Conservation (phyloP, 2,888 invertebrate species). For the Torymus aiolomorphi region DNA sequence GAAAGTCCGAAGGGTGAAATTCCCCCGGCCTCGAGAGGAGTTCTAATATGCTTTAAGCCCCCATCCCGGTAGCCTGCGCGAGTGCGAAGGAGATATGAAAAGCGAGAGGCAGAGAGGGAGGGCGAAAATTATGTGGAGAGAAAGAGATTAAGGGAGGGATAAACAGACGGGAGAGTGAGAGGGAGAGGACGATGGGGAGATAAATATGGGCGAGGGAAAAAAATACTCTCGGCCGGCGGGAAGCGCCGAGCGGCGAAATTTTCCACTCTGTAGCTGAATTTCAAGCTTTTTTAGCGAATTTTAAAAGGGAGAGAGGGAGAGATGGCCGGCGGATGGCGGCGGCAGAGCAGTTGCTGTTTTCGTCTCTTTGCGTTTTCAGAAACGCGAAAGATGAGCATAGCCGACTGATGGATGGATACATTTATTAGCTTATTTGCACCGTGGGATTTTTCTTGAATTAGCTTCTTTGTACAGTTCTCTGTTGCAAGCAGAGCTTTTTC, state of each 20-base stretch:
- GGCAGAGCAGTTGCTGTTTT: too few species aligned
- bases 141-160: constrained; percentile 23
- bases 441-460: too few species aligned
- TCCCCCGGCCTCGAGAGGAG: constrained; percentile 19
- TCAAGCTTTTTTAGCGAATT: background rate
- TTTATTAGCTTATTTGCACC: too few species aligned
- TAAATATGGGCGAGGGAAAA: constrained; percentile 17
- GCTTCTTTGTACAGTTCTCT: too few species aligned
- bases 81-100: constrained; percentile 10
- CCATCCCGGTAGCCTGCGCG: background rate
- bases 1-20: constrained; percentile 32
- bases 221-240: background rate
- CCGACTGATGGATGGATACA: too few species aligned
- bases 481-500: too few species aligned
- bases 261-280: constrained; percentile 12
- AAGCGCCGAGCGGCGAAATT: background rate
- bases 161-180: constrained; percentile 1
- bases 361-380: too few species aligned
- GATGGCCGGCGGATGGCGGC: too few species aligned
- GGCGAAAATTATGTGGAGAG: constrained; percentile 31
- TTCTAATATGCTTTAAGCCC: constrained; percentile 36
- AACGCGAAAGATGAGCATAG: too few species aligned
- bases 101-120: background rate
- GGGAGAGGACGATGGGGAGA: background rate
- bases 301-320: background rate